phyloP scores from a whole-genome alignment of 2,888 invertebrate species.

The Leptopilina myrica region DNA sequence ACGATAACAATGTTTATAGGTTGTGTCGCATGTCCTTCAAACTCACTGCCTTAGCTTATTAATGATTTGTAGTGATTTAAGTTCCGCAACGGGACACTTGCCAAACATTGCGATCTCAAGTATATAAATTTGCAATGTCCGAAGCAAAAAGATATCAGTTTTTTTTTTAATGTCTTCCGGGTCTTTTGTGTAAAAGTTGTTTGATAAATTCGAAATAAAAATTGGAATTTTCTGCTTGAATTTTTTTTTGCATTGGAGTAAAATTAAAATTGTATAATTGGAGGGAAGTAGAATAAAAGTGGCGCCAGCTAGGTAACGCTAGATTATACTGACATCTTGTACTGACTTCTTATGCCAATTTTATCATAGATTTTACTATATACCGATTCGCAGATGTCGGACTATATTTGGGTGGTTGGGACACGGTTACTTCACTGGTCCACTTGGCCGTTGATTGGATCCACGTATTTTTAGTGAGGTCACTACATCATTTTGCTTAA shows the following conservation, averaged over 20 bases:
- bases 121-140: slow-evolving; percentile 37
- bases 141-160: slow-evolving; percentile 19
- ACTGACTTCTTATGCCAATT: slow-evolving; percentile 54
- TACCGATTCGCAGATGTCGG: slow-evolving; percentile 61
- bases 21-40: neutral
- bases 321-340: slow-evolving; percentile 16
- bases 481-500: slow-evolving; percentile 40
- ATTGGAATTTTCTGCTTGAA: too few species aligned
- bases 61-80: slow-evolving; percentile 32
- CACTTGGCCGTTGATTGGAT: slow-evolving; percentile 68
- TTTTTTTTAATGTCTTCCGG: slow-evolving; percentile 26
- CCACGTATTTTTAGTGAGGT: slow-evolving; percentile 39
- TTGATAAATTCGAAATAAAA: too few species aligned
- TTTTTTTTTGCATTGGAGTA: too few species aligned
- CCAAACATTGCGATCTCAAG: slow-evolving; percentile 29
- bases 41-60: slow-evolving; percentile 16
- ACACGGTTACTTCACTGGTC: slow-evolving; percentile 68
- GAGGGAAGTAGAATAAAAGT: too few species aligned
- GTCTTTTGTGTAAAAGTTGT: neutral
- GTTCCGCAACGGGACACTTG: slow-evolving; percentile 32
- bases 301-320: too few species aligned
- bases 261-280: too few species aligned
- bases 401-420: slow-evolving; percentile 71
- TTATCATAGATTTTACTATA: slow-evolving; percentile 52
- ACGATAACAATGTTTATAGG: neutral